phyloP scores from a whole-genome alignment of 2,113 vertebrate species.

The Euleptes europaea region DNA sequence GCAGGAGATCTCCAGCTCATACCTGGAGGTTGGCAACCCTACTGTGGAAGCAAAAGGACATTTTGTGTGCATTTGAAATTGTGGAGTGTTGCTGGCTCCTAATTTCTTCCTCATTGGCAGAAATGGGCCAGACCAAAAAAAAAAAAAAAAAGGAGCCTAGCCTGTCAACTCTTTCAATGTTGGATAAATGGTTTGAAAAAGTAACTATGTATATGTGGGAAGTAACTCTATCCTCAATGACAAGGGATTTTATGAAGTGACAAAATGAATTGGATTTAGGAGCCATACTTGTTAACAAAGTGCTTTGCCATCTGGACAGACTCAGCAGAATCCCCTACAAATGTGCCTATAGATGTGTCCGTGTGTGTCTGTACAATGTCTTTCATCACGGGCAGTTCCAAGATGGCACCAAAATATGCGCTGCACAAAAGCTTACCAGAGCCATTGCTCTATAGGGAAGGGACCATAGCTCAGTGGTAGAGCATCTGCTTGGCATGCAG shows the following conservation, averaged over 20 bases:
- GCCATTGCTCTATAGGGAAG: too few relatives aligned
- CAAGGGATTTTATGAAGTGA: not conserved
- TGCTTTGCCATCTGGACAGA: not conserved
- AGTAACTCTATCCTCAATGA: accelerated
- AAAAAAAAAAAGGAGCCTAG: too few relatives aligned
- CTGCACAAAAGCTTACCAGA: not conserved
- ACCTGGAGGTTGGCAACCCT: too few relatives aligned
- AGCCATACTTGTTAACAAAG: not conserved
- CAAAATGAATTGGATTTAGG: not conserved
- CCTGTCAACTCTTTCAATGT: not conserved
- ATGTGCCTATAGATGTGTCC: not conserved
- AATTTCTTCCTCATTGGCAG: not conserved
- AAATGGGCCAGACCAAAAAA: not conserved
- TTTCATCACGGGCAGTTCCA: not conserved
- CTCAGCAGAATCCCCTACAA: not conserved
- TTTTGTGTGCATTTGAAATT: not conserved
- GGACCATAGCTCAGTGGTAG: too few relatives aligned
- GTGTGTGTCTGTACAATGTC: not conserved
- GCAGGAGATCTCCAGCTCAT: too few relatives aligned
- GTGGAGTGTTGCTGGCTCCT: not conserved
- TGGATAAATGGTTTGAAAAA: not conserved
- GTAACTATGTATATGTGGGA: not conserved
- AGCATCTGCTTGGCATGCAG: too few relatives aligned
- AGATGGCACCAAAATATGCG: not conserved
- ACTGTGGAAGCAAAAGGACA: not conserved